Evolutionary conservation across 2,113 vertebrate genomes (phyloP), one percentile per base, ranked within the genome.

Genomic region (Larimichthys crocea): DNA sequence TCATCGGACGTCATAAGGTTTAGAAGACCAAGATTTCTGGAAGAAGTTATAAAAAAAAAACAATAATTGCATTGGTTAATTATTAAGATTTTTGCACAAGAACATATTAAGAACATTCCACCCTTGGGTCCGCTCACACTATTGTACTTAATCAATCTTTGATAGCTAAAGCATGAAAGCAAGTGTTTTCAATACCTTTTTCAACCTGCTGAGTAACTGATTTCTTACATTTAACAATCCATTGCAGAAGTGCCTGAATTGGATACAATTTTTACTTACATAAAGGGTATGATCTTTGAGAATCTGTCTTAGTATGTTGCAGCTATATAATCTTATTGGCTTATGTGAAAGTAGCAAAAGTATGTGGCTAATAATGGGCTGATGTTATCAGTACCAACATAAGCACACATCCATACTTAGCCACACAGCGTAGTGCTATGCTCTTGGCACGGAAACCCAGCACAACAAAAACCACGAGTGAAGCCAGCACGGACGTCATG

Each of bases 391-490:
- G 11, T 11, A 12, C 26, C 10, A 53, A 15, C 2, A 62, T 49
- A 79, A 17, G 20, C 29, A 60, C 29, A 48, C 16, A 59, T 57
- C n/a, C 96, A 75, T 97, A 99, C 97, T 96, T 94, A 78, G 96
- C 93, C 75, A 99, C 96, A 10, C 98, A 99, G 88, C 94, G 95
- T 80, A 97, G 93, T 0, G 97, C 97, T 83, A 98, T 98, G 89
- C 94, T 97, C 91, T 99, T 99, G 89, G 98, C 98, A 79, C 99
- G 97, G 94, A 99, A 99, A 79, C 98, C 98, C 79, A 99, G 95
- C 83, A 99, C 96, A 0, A 98, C 95, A 3, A 99, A 99, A 62
- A 99, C 98, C 10, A 99, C 98, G 0, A 99, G 94, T 0, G 98
- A 97, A 77, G 98, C 98, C 91, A 99, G 87, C 76, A 99, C 95